Percentiles rank a stretch among this genome's conserved stretches.
Evolutionary conservation across 1,140 invertebrate genomes (phyloP).

Genomic region (Drosophila obscura): DNA sequence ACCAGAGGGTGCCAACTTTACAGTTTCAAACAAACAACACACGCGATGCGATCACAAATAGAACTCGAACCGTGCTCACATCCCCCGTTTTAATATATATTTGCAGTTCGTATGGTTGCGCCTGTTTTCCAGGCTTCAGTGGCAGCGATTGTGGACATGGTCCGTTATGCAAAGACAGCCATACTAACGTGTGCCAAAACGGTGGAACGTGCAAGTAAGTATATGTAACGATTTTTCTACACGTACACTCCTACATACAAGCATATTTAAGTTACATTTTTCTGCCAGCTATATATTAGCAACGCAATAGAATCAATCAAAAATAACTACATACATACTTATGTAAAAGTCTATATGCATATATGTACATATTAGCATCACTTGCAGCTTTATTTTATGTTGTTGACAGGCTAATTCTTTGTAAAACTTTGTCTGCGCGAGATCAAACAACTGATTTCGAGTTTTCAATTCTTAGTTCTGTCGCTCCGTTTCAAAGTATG

Average conservation of each 20-base stretch:
- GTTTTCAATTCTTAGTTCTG: too few species aligned
- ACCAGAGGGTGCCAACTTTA: conserved; percentile 5
- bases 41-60: conserved; percentile 28
- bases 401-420: too few species aligned
- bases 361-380: too few species aligned
- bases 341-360: too few species aligned
- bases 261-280: too few species aligned
- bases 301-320: too few species aligned
- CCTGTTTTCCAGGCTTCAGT: conserved; percentile 90
- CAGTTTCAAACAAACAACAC: conserved; percentile 2
- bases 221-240: not conserved
- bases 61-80: conserved; percentile 49
- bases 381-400: too few species aligned
- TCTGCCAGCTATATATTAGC: too few species aligned
- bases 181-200: conserved; percentile 89
- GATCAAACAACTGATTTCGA: too few species aligned
- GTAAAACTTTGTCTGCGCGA: too few species aligned
- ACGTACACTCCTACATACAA: not conserved
- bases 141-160: conserved; percentile 89
- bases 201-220: conserved; percentile 91
- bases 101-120: conserved; percentile 88
- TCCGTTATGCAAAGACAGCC: conserved; percentile 87
- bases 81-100: conserved; percentile 71
- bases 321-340: too few species aligned
- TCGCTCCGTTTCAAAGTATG: too few species aligned